Evolutionary conservation across 2,888 invertebrate species (phyloP).

Genomic region (Stenotaenia linearis): DNA sequence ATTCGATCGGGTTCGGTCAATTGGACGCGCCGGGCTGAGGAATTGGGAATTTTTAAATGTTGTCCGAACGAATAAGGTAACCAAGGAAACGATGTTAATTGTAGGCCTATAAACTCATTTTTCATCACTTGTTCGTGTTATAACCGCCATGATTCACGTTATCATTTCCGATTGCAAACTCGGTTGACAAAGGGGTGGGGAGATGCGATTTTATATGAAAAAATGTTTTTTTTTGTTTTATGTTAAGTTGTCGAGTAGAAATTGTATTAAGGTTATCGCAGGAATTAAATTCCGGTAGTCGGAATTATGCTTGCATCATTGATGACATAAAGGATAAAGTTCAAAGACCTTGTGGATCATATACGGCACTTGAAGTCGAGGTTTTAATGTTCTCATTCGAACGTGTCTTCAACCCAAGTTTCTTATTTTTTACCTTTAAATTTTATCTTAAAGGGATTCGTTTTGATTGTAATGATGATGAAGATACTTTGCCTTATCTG

Average conservation of each 20-base stretch:
- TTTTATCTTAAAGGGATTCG: neutral
- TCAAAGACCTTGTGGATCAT: slow-evolving; percentile 5
- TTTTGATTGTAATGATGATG: neutral
- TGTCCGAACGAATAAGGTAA: neutral
- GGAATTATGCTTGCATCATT: neutral
- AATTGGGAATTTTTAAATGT: neutral
- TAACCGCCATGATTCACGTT: neutral
- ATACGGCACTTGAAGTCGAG: neutral
- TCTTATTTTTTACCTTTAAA: neutral
- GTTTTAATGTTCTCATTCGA: neutral
- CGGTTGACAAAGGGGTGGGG: neutral
- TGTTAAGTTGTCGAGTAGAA: neutral
- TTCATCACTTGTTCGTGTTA: slow-evolving; percentile 2
- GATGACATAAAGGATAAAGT: slow-evolving; percentile 11
- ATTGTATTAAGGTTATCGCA: neutral
- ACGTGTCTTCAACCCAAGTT: neutral
- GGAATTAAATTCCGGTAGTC: neutral
- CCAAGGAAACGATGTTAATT: neutral
- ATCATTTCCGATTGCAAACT: neutral
- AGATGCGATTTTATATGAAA: neutral
- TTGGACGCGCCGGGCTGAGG: neutral
- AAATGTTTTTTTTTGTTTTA: neutral
- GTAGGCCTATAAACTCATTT: slow-evolving; percentile 24
- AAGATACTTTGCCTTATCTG: neutral
- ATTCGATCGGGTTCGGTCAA: neutral